Conservation (phyloP, 37 sponge, comb jelly and placozoan genomes). For the Tethya wilhelma region DNA sequence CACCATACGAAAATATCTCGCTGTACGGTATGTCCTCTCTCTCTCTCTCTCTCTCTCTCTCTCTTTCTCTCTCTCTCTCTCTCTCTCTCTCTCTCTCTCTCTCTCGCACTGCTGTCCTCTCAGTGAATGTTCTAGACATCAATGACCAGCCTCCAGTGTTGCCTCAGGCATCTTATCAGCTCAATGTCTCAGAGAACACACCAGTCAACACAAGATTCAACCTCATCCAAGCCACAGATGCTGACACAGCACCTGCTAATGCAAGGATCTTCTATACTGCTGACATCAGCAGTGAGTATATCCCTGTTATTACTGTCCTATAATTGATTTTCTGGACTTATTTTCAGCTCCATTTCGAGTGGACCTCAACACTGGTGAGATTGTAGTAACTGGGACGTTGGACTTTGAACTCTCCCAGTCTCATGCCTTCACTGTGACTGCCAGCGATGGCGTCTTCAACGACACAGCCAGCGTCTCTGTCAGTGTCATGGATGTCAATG, state of each 20-base stretch:
- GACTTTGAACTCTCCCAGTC: neutral
- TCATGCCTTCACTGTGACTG: constrained; percentile 20
- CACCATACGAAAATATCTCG: neutral
- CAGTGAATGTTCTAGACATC: constrained; percentile 41
- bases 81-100: neutral
- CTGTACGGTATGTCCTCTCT: neutral
- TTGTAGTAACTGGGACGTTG: neutral
- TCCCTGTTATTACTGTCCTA: too few relatives aligned
- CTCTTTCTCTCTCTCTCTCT: neutral
- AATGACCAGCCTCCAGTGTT: constrained; percentile 55
- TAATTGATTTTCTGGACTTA: too few relatives aligned
- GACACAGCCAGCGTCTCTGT: neutral
- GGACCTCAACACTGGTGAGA: too few relatives aligned
- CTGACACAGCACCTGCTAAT: too few relatives aligned
- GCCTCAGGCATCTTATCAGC: neutral
- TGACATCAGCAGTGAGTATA: too few relatives aligned
- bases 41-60: neutral
- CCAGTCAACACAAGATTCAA: constrained; percentile 10
- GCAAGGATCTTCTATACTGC: too few relatives aligned
- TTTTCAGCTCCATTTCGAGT: neutral
- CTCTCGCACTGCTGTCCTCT: neutral
- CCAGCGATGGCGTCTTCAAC: neutral
- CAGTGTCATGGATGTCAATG: constrained; percentile 42
- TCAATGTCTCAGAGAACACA: constrained; percentile 26
- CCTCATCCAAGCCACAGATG: neutral